Evolutionary conservation across 2,888 invertebrate genomes (phyloP).

Genomic region (Erannis defoliaria): DNA sequence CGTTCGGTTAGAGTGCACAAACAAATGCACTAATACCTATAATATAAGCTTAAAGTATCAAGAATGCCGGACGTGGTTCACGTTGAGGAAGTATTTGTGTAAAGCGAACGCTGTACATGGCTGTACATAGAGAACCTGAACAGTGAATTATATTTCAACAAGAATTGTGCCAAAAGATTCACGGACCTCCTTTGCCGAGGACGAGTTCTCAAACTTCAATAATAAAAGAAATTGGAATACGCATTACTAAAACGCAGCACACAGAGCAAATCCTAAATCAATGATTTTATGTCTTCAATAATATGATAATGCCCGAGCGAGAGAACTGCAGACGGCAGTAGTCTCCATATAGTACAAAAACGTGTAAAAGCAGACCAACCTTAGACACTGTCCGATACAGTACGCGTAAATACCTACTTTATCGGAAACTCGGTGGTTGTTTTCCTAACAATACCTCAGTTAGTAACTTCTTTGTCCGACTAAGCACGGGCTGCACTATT

Average conservation of each 20-base stretch:
- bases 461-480: slow-evolving; percentile 45
- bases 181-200: too few species aligned
- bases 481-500: slow-evolving; percentile 2
- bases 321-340: too few species aligned
- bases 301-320: not conserved
- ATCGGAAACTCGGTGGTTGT: slow-evolving; percentile 44
- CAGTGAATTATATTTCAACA: slow-evolving; percentile 10
- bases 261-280: too few species aligned
- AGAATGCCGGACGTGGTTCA: slow-evolving; percentile 37
- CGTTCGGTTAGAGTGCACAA: slow-evolving; percentile 26
- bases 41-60: slow-evolving; percentile 44
- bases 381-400: not conserved
- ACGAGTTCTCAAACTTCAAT: too few species aligned
- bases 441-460: slow-evolving; percentile 39
- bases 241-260: too few species aligned
- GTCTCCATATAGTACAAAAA: not conserved
- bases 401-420: slow-evolving; percentile 24
- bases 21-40: slow-evolving; percentile 35
- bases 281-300: too few species aligned
- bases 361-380: not conserved
- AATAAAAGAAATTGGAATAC: too few species aligned
- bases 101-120: slow-evolving; percentile 33
- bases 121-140: not conserved
- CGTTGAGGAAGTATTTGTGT: slow-evolving; percentile 42
- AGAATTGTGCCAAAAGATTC: too few species aligned